phyloP scores from a whole-genome alignment of 2,888 invertebrate species.

The Chelonus formosanus region DNA sequence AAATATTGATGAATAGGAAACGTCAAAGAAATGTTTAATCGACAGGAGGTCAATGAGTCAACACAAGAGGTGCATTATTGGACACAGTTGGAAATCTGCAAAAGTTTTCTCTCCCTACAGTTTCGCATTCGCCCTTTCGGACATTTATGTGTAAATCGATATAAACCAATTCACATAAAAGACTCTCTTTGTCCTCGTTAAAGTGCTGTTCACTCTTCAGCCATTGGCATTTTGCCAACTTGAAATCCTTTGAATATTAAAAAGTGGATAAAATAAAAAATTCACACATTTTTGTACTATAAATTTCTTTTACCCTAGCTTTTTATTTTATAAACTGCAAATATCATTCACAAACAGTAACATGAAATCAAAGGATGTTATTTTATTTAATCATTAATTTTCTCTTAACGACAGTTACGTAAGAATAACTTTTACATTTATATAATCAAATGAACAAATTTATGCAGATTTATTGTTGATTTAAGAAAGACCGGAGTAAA shows the following conservation, averaged over 20 bases:
- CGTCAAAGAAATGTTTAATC: conserved; percentile 36
- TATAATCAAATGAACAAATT: no score
- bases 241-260: conserved; percentile 5
- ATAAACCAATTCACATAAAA: conserved; percentile 26
- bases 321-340: no score
- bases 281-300: no score
- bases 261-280: not conserved
- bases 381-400: no score
- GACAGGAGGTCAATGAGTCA: conserved; percentile 51
- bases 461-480: no score
- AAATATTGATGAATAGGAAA: conserved; percentile 18
- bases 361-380: no score
- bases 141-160: conserved; percentile 26
- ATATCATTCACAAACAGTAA: no score
- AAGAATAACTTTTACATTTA: no score
- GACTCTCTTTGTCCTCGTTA: conserved; percentile 27
- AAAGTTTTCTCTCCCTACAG: conserved; percentile 4
- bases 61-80: conserved; percentile 55
- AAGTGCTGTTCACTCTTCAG: conserved; percentile 6
- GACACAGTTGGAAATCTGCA: conserved; percentile 41
- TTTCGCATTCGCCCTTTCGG: conserved; percentile 16
- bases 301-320: no score
- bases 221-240: conserved; percentile 18
- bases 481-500: no score
- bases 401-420: no score